phyloP scores from a whole-genome alignment of 2,797 vertebrate genomes.

The Lindbergichthys nudifrons region DNA sequence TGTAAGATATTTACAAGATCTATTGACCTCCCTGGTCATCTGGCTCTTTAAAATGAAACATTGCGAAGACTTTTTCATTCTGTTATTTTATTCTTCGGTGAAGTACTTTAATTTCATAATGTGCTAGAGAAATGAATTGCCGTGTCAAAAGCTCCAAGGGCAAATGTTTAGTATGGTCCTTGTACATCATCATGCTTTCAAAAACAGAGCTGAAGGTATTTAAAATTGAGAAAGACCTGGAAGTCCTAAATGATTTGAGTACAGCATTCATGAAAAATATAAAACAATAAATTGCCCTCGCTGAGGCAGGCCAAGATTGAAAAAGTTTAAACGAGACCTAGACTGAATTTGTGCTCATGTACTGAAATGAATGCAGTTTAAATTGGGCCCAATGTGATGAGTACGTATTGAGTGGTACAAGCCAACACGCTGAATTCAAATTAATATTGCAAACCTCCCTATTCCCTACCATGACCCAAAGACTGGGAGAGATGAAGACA shows the following conservation, averaged over 20 bases:
- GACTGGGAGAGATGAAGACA: conserved; percentile 55
- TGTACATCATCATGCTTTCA: conserved; percentile 17
- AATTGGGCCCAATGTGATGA: conserved; percentile 43
- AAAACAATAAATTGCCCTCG: not conserved
- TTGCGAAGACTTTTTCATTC: not conserved
- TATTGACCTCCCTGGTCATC: not conserved
- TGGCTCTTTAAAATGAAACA: not conserved
- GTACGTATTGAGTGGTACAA: conserved; percentile 39
- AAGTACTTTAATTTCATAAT: conserved; percentile 11
- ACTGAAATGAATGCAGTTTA: conserved; percentile 22
- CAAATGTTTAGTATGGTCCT: conserved; percentile 1
- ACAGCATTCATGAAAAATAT: not conserved
- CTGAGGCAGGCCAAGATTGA: not conserved
- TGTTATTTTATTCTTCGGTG: conserved; percentile 11
- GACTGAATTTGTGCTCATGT: conserved; percentile 2
- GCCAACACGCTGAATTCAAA: conserved; percentile 51
- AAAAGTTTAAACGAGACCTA: conserved; percentile 31
- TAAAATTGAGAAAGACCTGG: conserved; percentile 24
- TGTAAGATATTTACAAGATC: not conserved
- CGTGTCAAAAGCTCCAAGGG: conserved; percentile 18
- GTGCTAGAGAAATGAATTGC: conserved; percentile 1
- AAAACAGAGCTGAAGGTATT: conserved; percentile 1
- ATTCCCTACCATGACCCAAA: conserved; percentile 45
- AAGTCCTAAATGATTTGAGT: not conserved
- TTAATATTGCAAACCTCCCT: conserved; percentile 58